Conservation (phyloP, 2,888 invertebrate genomes). For the Leptarthrus brevirostris region DNA sequence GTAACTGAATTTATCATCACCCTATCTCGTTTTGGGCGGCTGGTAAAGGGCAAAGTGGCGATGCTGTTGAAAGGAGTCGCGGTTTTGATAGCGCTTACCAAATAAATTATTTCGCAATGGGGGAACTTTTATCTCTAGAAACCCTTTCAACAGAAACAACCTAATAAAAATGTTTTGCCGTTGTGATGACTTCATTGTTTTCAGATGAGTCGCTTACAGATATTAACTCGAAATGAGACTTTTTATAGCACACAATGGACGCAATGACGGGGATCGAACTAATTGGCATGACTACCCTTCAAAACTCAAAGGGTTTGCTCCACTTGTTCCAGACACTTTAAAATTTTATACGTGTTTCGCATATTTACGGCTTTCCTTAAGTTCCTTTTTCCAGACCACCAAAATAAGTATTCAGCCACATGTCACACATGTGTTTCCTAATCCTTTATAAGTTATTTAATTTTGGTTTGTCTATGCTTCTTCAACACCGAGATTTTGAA, state of each 20-base stretch:
- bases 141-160: constrained; percentile 28
- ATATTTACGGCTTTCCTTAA: background rate
- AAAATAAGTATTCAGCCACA: background rate
- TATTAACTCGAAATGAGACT: constrained; percentile 33
- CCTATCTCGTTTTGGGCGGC: constrained; percentile 12
- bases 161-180: constrained; percentile 42
- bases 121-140: constrained; percentile 36
- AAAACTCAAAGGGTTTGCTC: background rate
- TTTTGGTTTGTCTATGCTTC: background rate
- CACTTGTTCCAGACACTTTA: too few relatives aligned
- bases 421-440: constrained; percentile 25
- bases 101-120: constrained; percentile 35
- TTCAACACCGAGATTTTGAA: background rate
- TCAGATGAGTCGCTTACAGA: constrained; percentile 30
- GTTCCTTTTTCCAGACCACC: background rate
- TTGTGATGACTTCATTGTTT: constrained; percentile 46
- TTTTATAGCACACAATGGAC: too few relatives aligned
- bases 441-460: constrained; percentile 44
- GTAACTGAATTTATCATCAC: constrained; percentile 46
- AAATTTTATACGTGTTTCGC: too few relatives aligned
- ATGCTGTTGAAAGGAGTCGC: constrained; percentile 38
- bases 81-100: constrained; percentile 21
- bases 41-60: constrained; percentile 26
- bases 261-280: background rate
- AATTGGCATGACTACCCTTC: background rate